Evolutionary conservation across 2,888 invertebrate species (phyloP).

Genomic region (Drosophila recens): DNA sequence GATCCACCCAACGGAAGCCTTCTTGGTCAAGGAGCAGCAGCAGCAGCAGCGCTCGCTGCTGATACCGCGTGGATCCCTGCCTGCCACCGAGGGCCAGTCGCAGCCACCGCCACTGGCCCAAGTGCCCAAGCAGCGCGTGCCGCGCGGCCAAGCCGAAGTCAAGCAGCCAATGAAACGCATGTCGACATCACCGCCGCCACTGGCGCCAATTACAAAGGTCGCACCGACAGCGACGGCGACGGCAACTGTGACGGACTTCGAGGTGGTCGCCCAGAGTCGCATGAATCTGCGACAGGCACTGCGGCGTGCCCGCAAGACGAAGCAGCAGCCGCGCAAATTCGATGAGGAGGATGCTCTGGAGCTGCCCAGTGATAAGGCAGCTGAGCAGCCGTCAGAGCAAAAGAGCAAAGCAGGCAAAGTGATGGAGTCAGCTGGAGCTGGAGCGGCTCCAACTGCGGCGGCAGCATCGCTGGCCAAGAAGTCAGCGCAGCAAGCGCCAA

Average conservation of each 20-base stretch:
- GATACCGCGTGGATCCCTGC: constrained; percentile 25
- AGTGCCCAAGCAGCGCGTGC: constrained; percentile 12
- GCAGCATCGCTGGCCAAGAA: constrained; percentile 17
- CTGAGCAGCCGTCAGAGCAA: constrained; percentile 5
- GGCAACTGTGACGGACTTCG: constrained; percentile 24
- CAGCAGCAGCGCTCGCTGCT: constrained; percentile 41
- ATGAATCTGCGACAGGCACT: constrained; percentile 83
- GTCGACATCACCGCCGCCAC: constrained; percentile 54
- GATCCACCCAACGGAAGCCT: not conserved
- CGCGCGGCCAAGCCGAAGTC: constrained; percentile 3
- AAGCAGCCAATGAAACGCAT: constrained; percentile 27
- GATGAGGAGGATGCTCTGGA: constrained; percentile 64
- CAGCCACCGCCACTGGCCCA: constrained; percentile 13
- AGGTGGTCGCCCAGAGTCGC: constrained; percentile 78
- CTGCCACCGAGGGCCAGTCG: not conserved
- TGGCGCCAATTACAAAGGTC: constrained; percentile 50
- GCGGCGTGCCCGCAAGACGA: constrained; percentile 81
- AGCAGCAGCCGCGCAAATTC: constrained; percentile 63
- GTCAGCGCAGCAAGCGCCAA: not conserved
- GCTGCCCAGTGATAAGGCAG: constrained; percentile 38
- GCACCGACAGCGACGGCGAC: not conserved
- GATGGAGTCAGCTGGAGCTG: constrained; percentile 8
- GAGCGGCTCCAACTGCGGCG: constrained; percentile 6
- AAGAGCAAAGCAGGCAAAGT: constrained; percentile 38
- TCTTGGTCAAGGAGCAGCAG: constrained; percentile 18